A percentile compares a stretch with the other conserved stretches of the same genome.
phyloP scores from a whole-genome alignment of 2,888 invertebrate species.

The Leptinotarsa haldemani region DNA sequence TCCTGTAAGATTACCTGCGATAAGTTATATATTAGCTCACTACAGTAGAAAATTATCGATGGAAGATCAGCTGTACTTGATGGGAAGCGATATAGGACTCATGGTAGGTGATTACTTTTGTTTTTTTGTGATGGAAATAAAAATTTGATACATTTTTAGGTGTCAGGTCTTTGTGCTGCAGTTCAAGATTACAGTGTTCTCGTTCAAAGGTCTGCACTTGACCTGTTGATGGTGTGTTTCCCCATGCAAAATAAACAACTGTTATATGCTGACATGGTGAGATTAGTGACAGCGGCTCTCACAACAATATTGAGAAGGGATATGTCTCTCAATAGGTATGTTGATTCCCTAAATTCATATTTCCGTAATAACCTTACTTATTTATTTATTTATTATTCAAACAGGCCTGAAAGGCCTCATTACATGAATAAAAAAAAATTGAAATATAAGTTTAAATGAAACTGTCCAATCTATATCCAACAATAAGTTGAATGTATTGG shows the following conservation, averaged over 20 bases:
- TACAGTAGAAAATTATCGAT: conserved; percentile 82
- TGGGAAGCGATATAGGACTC: conserved; percentile 85
- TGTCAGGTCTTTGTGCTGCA: conserved; percentile 81
- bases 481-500: too few relatives aligned
- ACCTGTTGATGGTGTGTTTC: conserved; percentile 84
- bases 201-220: conserved; percentile 87
- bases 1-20: conserved; percentile 83
- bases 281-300: conserved; percentile 79
- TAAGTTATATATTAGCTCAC: conserved; percentile 82
- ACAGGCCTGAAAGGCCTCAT: too few relatives aligned
- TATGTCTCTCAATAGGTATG: conserved; percentile 86
- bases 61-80: conserved; percentile 84
- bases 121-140: not conserved
- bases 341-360: too few relatives aligned
- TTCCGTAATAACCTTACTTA: too few relatives aligned
- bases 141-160: conserved; percentile 64
- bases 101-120: conserved; percentile 70
- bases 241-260: conserved; percentile 85
- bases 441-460: too few relatives aligned
- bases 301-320: conserved; percentile 83
- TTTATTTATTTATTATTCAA: too few relatives aligned
- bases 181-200: conserved; percentile 84
- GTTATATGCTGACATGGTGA: conserved; percentile 75
- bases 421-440: too few relatives aligned
- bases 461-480: too few relatives aligned